phyloP scores from a whole-genome alignment of 2,113 vertebrate species.

The Myotis yumanensis region DNA sequence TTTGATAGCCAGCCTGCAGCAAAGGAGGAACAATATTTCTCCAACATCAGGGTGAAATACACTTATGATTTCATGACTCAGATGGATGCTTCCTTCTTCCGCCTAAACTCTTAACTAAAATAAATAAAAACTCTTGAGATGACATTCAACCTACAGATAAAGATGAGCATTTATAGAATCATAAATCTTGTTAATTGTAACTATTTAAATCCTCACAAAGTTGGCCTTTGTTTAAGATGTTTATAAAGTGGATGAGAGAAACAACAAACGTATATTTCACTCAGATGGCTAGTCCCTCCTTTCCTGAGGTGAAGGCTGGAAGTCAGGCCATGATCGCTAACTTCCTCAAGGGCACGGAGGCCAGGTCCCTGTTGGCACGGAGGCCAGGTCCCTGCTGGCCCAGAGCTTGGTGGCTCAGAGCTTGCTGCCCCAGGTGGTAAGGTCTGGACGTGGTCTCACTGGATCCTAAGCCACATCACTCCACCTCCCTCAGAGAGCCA shows the following conservation, averaged over 20 bases:
- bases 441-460: fast-evolving
- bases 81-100: neutral
- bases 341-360: neutral
- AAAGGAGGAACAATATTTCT: neutral
- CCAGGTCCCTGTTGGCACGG: neutral
- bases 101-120: neutral
- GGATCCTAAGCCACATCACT: fast-evolving
- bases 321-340: neutral
- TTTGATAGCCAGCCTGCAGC: neutral
- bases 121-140: no score
- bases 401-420: neutral
- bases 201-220: neutral
- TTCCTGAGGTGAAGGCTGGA: fast-evolving
- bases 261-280: no score
- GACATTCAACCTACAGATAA: neutral
- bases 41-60: neutral
- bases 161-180: neutral
- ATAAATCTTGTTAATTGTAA: neutral
- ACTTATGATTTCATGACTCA: no score
- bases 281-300: fast-evolving
- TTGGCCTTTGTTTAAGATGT: neutral
- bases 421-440: neutral
- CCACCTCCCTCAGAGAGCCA: neutral
- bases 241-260: neutral
- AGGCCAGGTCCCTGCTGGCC: neutral